A percentile compares a stretch with the other conserved stretches of the same genome.
phyloP scores from a whole-genome alignment of 2,113 vertebrate species.

The Macrotis lagotis region DNA sequence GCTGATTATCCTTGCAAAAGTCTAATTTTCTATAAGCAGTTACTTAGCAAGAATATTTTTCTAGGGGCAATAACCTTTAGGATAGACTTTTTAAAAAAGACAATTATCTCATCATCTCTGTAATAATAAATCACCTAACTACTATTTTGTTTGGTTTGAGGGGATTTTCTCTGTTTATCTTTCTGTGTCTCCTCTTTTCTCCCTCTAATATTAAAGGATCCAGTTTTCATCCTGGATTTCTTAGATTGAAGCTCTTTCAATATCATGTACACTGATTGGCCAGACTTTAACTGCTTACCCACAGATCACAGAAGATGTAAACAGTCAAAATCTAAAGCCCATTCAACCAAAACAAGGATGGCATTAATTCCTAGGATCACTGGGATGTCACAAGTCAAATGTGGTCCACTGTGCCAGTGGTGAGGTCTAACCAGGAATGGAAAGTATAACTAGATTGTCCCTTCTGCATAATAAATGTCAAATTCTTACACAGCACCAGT shows the following conservation, averaged over 20 bases:
- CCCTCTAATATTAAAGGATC: constrained; percentile 15
- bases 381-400: neutral
- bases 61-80: neutral
- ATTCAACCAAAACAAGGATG: neutral
- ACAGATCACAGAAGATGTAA: constrained; percentile 14
- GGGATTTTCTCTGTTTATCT: neutral
- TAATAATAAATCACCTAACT: neutral
- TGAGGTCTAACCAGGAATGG: neutral
- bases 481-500: neutral
- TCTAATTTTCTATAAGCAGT: constrained; percentile 13
- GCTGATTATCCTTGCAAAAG: neutral
- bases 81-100: neutral
- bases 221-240: constrained; percentile 11
- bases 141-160: neutral
- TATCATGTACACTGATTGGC: neutral
- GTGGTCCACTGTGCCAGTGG: neutral
- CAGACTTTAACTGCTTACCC: neutral
- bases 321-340: constrained; percentile 31
- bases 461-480: constrained; percentile 39
- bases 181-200: neutral
- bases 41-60: neutral
- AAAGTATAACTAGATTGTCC: neutral
- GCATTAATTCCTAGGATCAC: neutral
- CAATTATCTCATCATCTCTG: neutral
- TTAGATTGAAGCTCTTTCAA: neutral